Evolutionary conservation across 2,113 vertebrate genomes (phyloP).

Genomic region (Hymenochirus boettgeri): DNA sequence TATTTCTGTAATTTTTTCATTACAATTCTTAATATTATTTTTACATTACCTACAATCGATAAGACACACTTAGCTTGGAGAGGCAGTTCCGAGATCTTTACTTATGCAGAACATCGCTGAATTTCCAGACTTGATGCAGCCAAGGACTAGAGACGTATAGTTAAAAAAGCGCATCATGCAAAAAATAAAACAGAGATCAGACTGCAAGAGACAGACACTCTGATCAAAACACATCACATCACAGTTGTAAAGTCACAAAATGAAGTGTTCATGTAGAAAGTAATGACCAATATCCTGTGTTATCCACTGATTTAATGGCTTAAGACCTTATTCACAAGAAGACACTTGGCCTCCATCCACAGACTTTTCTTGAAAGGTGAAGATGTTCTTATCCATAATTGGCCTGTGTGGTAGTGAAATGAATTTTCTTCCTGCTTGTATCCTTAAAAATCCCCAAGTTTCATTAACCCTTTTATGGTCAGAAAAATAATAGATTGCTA

Average conservation of each 20-base stretch:
- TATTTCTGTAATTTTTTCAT: too few relatives aligned
- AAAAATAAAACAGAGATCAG: slow-evolving; percentile 50
- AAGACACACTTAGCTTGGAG: too few relatives aligned
- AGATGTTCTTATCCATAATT: slow-evolving; percentile 2
- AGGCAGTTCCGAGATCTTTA: slow-evolving; percentile 26
- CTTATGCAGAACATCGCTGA: slow-evolving; percentile 44
- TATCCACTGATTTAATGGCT: slow-evolving; percentile 52
- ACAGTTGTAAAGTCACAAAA: slow-evolving; percentile 51
- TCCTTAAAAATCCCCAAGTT: neutral
- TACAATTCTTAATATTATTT: too few relatives aligned
- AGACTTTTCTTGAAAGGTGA: slow-evolving; percentile 15
- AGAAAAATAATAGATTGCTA: too few relatives aligned
- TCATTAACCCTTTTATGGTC: neutral
- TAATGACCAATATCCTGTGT: slow-evolving; percentile 51
- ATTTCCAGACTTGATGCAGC: slow-evolving; percentile 54
- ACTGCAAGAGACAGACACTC: slow-evolving; percentile 20
- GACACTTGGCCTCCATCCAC: slow-evolving; percentile 45
- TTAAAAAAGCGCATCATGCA: slow-evolving; percentile 50
- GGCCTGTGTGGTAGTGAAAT: slow-evolving; percentile 1
- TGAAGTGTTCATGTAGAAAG: slow-evolving; percentile 61
- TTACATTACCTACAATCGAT: too few relatives aligned
- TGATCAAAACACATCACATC: slow-evolving; percentile 48
- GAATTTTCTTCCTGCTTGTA: slow-evolving; percentile 18
- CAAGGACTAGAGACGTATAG: slow-evolving; percentile 44
- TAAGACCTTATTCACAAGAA: slow-evolving; percentile 50